Base-by-base conservation (phyloP, 2,113 vertebrate genomes). In the Labeo rohita region DNA sequence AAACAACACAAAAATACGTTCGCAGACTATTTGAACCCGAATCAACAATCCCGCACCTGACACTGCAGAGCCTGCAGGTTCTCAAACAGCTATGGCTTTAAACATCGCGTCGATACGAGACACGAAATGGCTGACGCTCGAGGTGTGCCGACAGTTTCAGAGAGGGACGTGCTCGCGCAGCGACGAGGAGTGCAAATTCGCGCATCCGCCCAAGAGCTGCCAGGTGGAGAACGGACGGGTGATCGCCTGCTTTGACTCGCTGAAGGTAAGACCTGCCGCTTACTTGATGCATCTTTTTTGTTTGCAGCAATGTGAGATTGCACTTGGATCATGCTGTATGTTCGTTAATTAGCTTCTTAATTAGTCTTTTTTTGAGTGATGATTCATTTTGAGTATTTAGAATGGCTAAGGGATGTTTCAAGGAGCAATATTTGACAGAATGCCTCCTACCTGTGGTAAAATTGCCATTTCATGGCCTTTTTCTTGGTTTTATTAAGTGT, bases 121-220 rank as follows among this genome's bases (percentile, higher is more conserved):
- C 90, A 99, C 98, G 89, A 99, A 99, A 93, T 99, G 98, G 98
- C 96, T 99, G 95, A 99, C 98, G 0, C 93, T 99, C 89, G 98
- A 99, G 94, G 98, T 99, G 93, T 99, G 98, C 95, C 96, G 98
- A 90, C 98, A 99, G 88, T 99, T 98, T 95, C 98, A 99, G 93
- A 97, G 98, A 86, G 98, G 98, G 89, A 99, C 98, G 1, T 99
- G 98, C 94, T 99, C 98, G 0, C 97, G 98, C 90, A 98, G 97
- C 7, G 98, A 99, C 23, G 98, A 99, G 94, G 98, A 99, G 94
- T 99, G 98, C 96, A 99, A 99, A 94, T 99, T 99, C 90, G 98
- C 98, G 91, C 98, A 99, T 89, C 98, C 98, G 68, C 97, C 98
- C 23, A 99, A 99, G 95, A 99, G 98, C 91, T 99, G 98, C 95